Base-by-base conservation (phyloP, 2,888 invertebrate genomes). In the Rotaria socialis region DNA sequence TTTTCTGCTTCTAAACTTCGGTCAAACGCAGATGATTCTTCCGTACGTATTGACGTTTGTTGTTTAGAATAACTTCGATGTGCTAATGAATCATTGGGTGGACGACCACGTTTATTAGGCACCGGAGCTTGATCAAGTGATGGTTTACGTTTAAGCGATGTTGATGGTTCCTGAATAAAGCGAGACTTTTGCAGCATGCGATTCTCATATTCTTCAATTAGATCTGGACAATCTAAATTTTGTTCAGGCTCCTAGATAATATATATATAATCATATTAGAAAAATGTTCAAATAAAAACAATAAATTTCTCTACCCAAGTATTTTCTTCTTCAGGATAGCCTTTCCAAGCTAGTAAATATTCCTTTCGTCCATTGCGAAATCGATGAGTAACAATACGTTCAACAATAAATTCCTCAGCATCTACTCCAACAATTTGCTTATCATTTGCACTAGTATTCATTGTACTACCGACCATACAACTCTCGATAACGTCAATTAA, bases 191-290 rank as follows among this genome's bases (percentile, higher is more conserved):
- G 80, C 24, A 47, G 0, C 0, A 85, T 7, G 16, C 94, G 94
- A 24, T 95, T 95, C 91, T 96, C 96, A 91, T 94, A 96, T 0
- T 95, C 94, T 87, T 94, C 93, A 85, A 91, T 91, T 41, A 91
- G 88, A 87, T 91, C 90, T 0, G 96, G 96, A 90, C 96, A 96
- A 89, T 96, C 96, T 1, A 96, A 92, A 88, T 96, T 96, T 89
- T 95, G 95, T 89, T 95, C 95, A 0, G 97, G 97, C 89, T 97
- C 97, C 97, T 97, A 97, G 3, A 7, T 27, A 1, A 27, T 35
- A 35, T 35, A 35, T 35, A 60, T n/a, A 56, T 24, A n/a, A 19
- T 11, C 27, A 27, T 35, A 35, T 27, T 27, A 27, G 10, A 24
- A 27, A 27, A 14, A 50, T 50, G 50, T 50, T 50, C 50, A 27